Conservation (phyloP, 2,113 vertebrate genomes). For the Misgurnus anguillicaudatus region DNA sequence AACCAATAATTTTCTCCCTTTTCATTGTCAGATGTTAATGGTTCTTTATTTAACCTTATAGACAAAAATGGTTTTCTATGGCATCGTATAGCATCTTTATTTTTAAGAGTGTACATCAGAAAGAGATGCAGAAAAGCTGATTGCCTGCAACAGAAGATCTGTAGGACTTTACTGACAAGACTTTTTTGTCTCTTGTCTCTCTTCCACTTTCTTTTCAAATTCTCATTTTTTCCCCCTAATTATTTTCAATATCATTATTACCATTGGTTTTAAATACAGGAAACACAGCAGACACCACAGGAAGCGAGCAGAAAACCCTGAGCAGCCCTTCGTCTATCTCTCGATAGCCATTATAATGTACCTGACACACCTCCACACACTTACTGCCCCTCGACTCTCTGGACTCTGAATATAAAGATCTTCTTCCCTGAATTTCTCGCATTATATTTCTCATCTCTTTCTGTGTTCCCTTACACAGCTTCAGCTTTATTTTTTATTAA, state of each 20-base stretch:
- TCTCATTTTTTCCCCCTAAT: constrained; percentile 5
- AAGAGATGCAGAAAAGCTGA: background rate
- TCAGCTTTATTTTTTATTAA: background rate
- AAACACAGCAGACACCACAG: constrained; percentile 45
- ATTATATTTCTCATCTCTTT: constrained; percentile 28
- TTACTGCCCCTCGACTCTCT: constrained; percentile 18
- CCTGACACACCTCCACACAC: background rate
- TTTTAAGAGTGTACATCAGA: background rate
- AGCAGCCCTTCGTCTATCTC: constrained; percentile 56
- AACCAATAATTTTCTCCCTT: too few relatives aligned
- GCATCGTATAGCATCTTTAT: too few relatives aligned
- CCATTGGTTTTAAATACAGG: constrained; percentile 50
- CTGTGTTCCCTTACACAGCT: constrained; percentile 4
- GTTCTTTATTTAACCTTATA: too few relatives aligned
- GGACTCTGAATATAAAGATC: constrained; percentile 32
- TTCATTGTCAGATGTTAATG: too few relatives aligned
- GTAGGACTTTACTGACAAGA: constrained; percentile 33
- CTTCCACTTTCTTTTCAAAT: constrained; percentile 28
- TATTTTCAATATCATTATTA: constrained; percentile 24
- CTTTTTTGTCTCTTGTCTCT: constrained; percentile 50
- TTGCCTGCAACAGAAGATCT: constrained; percentile 1
- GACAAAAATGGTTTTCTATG: too few relatives aligned
- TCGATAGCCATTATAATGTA: constrained; percentile 46
- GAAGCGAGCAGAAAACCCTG: constrained; percentile 49
- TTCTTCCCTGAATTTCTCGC: background rate